A percentile compares a stretch with the other conserved stretches of the same genome.
phyloP scores from a whole-genome alignment of 2,797 vertebrate genomes.

The Synanceia verrucosa region DNA sequence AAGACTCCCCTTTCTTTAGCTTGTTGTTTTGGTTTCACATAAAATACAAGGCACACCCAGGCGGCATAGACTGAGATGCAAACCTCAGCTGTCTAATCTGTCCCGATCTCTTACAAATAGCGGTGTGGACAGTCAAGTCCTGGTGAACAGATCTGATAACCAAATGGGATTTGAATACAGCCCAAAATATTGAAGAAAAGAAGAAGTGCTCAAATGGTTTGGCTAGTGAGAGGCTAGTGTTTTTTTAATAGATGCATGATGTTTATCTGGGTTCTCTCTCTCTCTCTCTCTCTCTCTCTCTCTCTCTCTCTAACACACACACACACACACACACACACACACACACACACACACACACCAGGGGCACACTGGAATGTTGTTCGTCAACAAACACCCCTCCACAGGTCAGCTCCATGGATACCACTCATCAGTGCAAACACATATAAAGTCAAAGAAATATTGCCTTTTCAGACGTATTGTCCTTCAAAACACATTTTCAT shows the following conservation, averaged over 20 bases:
- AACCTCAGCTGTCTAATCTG: not conserved
- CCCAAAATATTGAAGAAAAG: not conserved
- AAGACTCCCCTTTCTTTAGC: not conserved
- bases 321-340: not conserved
- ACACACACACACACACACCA: not conserved
- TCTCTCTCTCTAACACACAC: too few species aligned
- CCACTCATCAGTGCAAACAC: slow-evolving; percentile 21
- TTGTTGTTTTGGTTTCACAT: not conserved
- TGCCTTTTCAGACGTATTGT: not conserved
- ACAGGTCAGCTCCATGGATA: slow-evolving; percentile 27
- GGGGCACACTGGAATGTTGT: slow-evolving; percentile 46
- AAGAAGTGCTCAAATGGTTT: not conserved
- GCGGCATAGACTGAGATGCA: not conserved
- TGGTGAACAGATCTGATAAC: not conserved
- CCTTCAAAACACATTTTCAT: not conserved
- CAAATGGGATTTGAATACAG: not conserved
- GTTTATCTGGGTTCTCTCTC: slow-evolving; percentile 40
- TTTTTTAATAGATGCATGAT: slow-evolving; percentile 46
- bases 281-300: too few species aligned
- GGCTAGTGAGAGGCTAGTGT: slow-evolving; percentile 5
- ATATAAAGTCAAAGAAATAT: not conserved
- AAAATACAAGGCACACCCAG: not conserved
- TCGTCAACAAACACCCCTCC: slow-evolving; percentile 40
- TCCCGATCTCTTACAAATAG: not conserved
- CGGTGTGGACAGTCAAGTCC: not conserved